These are phyloP conservation scores for Drosophila triauraria DNA, from an alignment of 1,140 invertebrate genomes.

Conservation along the genomic window DNA sequence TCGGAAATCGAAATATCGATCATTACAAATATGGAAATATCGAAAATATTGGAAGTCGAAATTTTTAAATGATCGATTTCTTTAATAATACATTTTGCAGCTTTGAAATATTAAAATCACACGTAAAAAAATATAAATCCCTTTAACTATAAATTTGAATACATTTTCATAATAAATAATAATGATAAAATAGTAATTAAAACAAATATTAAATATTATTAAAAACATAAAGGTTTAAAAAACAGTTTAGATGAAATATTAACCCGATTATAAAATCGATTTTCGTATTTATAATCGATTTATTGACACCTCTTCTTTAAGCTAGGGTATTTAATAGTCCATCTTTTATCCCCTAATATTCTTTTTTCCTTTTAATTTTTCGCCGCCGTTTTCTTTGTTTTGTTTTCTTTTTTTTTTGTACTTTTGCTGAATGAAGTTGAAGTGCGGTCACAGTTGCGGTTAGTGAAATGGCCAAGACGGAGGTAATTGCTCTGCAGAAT, in stretches of 20 bases:
- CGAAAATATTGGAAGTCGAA: too few species aligned
- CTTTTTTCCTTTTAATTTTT: background rate
- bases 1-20: background rate
- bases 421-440: conserved; percentile 33
- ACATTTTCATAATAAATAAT: too few species aligned
- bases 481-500: conserved; percentile 46
- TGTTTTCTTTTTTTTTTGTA: background rate
- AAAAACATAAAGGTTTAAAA: too few species aligned
- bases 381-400: too few species aligned
- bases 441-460: conserved; percentile 51
- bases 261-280: background rate
- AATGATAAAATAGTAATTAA: too few species aligned
- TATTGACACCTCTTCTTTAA: background rate
- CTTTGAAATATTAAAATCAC: background rate
- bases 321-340: background rate
- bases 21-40: too few species aligned
- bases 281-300: too few species aligned
- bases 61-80: too few species aligned
- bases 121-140: too few species aligned
- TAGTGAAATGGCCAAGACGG: conserved; percentile 39
- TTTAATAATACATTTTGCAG: background rate
- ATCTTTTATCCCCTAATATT: background rate
- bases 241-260: too few species aligned
- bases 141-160: too few species aligned
- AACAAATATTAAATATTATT: too few species aligned